Evolutionary conservation across 2,888 invertebrate genomes (phyloP).

Genomic region (Allygus modestus): DNA sequence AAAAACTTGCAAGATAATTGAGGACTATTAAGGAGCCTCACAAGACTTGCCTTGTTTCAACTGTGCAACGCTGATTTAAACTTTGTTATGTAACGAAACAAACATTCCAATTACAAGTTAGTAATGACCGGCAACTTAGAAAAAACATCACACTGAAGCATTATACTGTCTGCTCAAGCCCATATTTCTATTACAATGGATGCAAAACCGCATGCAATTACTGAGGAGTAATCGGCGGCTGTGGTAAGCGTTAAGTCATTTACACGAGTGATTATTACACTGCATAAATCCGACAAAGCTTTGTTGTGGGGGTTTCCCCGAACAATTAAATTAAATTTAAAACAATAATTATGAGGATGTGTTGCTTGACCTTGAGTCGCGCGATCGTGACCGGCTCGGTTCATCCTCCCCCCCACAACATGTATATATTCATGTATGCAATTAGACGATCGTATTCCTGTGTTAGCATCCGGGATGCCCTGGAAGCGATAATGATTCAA

Average conservation of each 20-base stretch:
- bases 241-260: conserved; percentile 10
- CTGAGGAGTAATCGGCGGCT: conserved; percentile 17
- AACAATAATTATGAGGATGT: conserved; percentile 6
- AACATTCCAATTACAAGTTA: background rate
- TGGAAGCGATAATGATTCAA: no score
- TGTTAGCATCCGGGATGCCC: no score
- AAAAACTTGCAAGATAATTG: no score
- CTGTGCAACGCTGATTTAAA: background rate
- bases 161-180: background rate
- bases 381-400: background rate
- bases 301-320: conserved; percentile 3
- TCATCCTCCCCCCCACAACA: background rate
- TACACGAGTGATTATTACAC: conserved; percentile 22
- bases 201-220: background rate
- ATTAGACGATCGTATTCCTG: no score
- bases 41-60: no score
- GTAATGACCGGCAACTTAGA: background rate
- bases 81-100: background rate
- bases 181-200: background rate
- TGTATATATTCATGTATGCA: no score
- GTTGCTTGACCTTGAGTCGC: conserved; percentile 3
- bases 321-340: conserved; percentile 24
- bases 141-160: background rate
- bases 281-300: conserved; percentile 1
- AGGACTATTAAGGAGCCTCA: no score